These are phyloP conservation scores for Halcyon badia DNA, from an alignment of 2,797 vertebrate species.

Conservation along the genomic window DNA sequence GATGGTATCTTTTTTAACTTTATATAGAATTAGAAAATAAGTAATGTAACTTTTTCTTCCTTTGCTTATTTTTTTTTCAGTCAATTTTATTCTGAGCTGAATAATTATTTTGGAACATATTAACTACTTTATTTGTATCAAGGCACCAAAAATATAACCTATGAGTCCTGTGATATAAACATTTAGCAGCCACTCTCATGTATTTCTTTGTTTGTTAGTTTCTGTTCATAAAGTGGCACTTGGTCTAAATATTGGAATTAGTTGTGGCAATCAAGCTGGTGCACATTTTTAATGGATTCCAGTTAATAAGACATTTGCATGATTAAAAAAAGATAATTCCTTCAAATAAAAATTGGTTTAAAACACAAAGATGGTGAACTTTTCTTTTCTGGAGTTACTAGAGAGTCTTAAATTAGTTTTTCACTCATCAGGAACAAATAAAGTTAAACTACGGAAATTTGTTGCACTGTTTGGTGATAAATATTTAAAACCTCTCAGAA, in stretches of 20 bases:
- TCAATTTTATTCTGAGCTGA: neutral
- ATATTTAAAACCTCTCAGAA: neutral
- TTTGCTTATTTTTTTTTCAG: neutral
- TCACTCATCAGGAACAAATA: neutral
- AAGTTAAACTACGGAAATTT: neutral
- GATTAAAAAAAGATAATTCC: neutral
- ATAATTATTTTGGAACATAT: neutral
- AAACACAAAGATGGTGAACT: neutral
- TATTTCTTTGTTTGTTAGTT: neutral
- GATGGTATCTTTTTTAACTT: neutral
- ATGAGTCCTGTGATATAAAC: neutral
- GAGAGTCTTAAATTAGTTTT: neutral
- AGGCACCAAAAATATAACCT: neutral
- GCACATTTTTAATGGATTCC: neutral
- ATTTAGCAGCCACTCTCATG: neutral
- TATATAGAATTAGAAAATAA: neutral
- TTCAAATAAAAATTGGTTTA: neutral
- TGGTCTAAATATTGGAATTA: neutral
- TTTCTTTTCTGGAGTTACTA: neutral
- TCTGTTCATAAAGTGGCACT: neutral
- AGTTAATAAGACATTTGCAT: neutral
- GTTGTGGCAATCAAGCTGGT: neutral
- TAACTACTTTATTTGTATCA: neutral
- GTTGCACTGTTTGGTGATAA: neutral
- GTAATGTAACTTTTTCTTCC: neutral